Conservation (phyloP, 2,888 invertebrate species). For the Lasioglossum calceatum region DNA sequence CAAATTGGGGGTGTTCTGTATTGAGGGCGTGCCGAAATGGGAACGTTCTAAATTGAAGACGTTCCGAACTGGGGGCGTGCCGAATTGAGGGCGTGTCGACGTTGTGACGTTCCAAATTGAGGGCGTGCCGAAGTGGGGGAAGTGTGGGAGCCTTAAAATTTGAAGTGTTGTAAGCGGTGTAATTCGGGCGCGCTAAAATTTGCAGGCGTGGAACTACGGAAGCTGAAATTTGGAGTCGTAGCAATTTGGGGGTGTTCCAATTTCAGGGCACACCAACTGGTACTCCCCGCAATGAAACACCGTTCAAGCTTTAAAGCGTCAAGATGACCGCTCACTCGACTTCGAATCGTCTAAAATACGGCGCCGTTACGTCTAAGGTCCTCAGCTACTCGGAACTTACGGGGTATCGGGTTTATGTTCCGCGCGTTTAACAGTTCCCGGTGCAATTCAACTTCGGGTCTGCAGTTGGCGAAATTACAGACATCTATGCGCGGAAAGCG, state of each 20-base stretch:
- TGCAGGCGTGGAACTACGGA: not conserved
- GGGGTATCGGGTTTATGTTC: not conserved
- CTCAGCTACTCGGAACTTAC: not conserved
- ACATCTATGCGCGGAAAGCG: conserved; percentile 1
- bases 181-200: not conserved
- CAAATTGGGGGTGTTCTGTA: too few relatives aligned
- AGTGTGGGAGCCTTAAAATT: not conserved
- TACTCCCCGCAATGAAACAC: not conserved
- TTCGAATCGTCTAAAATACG: not conserved
- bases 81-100: not conserved
- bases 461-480: not conserved
- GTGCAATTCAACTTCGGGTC: not conserved
- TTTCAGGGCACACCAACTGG: not conserved
- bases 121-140: not conserved
- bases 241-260: not conserved
- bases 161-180: not conserved
- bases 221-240: not conserved
- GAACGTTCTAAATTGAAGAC: too few relatives aligned
- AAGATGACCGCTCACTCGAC: not conserved
- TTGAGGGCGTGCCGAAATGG: too few relatives aligned
- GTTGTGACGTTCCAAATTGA: not conserved
- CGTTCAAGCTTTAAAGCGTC: not conserved
- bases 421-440: not conserved
- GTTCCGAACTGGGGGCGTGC: too few relatives aligned
- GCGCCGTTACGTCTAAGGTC: not conserved